Evolutionary conservation across 2,113 vertebrate genomes (phyloP), one percentile per base, ranked within the genome.

Genomic region (Seriola rivoliana): DNA sequence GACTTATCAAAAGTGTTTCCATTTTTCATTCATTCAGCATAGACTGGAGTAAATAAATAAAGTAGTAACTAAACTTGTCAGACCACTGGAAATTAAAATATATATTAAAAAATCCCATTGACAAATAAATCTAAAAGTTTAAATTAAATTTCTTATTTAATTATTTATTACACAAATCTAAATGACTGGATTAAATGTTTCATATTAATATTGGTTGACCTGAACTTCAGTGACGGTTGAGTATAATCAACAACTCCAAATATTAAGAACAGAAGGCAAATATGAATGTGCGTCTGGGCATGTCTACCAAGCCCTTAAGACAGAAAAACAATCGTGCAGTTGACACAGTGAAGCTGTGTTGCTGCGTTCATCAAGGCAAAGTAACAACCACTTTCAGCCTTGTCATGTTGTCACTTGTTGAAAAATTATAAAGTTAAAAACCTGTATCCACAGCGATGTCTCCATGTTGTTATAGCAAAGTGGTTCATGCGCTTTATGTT

Each of bases 371-470:
- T 52, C 42, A 6, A 38, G 42, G 50, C 85, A 40, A 64, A 55
- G 52, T 70, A 85, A 75, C 67, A 78, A 78, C 21, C 38, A 10
- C 84, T 71, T 65, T 74, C 44, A 52, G 63, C 55, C 5, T 14
- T 10, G 62, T 70, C 71, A 23, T 85, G 86, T 72, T 71, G 72
- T 75, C 75, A 86, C 88, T 68, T 84, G 85, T 82, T 80, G 73
- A 83, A 68, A 85, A 80, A 91, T 88, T 73, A 77, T 40, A 85
- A 65, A 4, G 50, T 87, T 84, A 25, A 73, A 29, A 76, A 72
- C 48, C 74, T 12, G 75, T 71, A 71, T 71, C 73, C 55, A 58
- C 19, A 75, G 68, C 58, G 34, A 72, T 55, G 21, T 5, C 68
- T 75, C 48, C 13, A 4, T 38, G 80, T 65, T 38, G 57, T 76